Evolutionary conservation across 2,888 invertebrate genomes (phyloP).

Genomic region (Eupithecia pulchellata): DNA sequence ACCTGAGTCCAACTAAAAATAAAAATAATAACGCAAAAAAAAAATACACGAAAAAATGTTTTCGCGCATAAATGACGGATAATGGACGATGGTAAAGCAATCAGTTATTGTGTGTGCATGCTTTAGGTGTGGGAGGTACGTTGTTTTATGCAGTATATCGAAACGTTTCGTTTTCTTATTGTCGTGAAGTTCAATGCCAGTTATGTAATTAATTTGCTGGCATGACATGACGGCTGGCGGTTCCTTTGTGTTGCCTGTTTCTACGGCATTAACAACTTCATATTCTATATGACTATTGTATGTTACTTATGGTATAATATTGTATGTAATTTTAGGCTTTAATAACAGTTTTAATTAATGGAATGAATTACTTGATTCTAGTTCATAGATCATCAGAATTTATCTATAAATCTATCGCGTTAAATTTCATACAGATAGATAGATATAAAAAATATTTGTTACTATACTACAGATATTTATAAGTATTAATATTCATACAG

Average conservation of each 20-base stretch:
- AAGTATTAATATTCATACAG: too few species aligned
- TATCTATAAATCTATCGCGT: background rate
- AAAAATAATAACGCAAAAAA: conserved; percentile 38
- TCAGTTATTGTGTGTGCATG: conserved; percentile 59
- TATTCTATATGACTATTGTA: too few species aligned
- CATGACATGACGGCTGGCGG: conserved; percentile 11
- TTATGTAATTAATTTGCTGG: conserved; percentile 69
- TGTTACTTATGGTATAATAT: too few species aligned
- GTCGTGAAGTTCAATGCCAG: conserved; percentile 64
- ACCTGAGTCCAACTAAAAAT: conserved; percentile 54
- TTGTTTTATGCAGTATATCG: conserved; percentile 56
- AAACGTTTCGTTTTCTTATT: conserved; percentile 52
- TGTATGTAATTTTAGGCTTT: too few species aligned
- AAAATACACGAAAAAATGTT: conserved; percentile 64
- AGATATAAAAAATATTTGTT: too few species aligned
- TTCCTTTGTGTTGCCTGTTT: conserved; percentile 17
- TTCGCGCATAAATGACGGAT: conserved; percentile 68
- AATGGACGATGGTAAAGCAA: conserved; percentile 72
- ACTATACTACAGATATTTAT: too few species aligned
- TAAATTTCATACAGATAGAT: background rate
- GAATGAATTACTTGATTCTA: too few species aligned
- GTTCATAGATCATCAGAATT: background rate
- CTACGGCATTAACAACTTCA: background rate
- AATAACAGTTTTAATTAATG: too few species aligned
- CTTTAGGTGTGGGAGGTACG: conserved; percentile 49